Conservation (phyloP, 2,888 invertebrate species). For the Nomada hirtipes region DNA sequence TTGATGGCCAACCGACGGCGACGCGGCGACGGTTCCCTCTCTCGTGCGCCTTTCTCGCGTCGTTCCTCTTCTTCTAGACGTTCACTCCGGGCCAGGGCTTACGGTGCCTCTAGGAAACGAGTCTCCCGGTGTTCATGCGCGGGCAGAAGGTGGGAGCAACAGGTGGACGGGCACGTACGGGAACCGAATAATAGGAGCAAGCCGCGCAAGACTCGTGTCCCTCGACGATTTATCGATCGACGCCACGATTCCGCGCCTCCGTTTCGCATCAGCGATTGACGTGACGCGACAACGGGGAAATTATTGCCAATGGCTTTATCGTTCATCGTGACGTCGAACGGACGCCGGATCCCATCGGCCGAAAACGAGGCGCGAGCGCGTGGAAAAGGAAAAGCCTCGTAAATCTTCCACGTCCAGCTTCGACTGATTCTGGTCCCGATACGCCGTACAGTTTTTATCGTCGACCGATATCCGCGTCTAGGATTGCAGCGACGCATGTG, state of each 20-base stretch:
- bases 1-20: not conserved
- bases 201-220: constrained; percentile 18
- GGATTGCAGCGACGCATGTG: not conserved
- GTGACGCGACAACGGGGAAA: not conserved
- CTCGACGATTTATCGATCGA: constrained; percentile 38
- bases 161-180: constrained; percentile 75
- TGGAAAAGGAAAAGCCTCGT: not conserved
- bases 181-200: constrained; percentile 67
- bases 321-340: too few relatives aligned
- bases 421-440: not conserved
- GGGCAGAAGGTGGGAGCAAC: constrained; percentile 72
- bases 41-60: constrained; percentile 32
- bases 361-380: too few relatives aligned
- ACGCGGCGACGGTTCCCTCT: constrained; percentile 29
- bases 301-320: too few relatives aligned
- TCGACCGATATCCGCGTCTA: not conserved
- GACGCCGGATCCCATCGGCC: too few relatives aligned
- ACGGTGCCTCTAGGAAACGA: constrained; percentile 66
- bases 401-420: not conserved
- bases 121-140: constrained; percentile 50
- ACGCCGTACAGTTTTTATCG: not conserved
- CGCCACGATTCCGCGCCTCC: constrained; percentile 2
- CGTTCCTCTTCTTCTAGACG: constrained; percentile 26
- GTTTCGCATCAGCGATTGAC: not conserved
- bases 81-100: constrained; percentile 56